Conservation (phyloP, 1,140 invertebrate genomes). For the Heliothis virescens region DNA sequence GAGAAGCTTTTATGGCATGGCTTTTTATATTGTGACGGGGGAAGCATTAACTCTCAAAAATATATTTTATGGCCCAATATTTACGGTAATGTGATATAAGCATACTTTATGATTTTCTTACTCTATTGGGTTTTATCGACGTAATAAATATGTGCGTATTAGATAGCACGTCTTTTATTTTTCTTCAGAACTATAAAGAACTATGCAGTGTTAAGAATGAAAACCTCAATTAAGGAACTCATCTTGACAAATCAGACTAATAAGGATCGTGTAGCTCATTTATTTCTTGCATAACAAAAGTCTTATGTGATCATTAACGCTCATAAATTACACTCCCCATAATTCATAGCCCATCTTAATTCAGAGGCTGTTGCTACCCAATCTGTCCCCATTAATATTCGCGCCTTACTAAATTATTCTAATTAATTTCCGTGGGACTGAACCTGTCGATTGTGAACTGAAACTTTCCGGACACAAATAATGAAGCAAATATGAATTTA, state of each 20-base stretch:
- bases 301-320: neutral
- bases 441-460: neutral
- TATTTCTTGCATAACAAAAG: too few relatives aligned
- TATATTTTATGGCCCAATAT: slow-evolving; percentile 44
- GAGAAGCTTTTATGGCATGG: slow-evolving; percentile 2
- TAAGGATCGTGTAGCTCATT: too few relatives aligned
- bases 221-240: neutral
- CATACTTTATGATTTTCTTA: slow-evolving; percentile 42
- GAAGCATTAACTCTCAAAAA: slow-evolving; percentile 30
- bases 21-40: slow-evolving; percentile 26
- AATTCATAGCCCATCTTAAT: neutral
- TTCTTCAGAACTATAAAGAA: neutral
- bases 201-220: neutral
- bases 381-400: slow-evolving; percentile 16
- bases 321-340: neutral
- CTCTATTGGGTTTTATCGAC: slow-evolving; percentile 19
- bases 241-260: too few relatives aligned
- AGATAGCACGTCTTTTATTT: slow-evolving; percentile 2
- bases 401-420: slow-evolving; percentile 44
- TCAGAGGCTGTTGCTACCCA: neutral
- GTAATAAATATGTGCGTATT: slow-evolving; percentile 37
- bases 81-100: slow-evolving; percentile 45
- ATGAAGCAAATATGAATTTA: slow-evolving; percentile 9
- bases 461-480: slow-evolving; percentile 26
- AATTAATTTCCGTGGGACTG: slow-evolving; percentile 31